A percentile compares a stretch with the other conserved stretches of the same genome.
These are phyloP conservation scores for Cariama cristata DNA, from an alignment of 2,113 vertebrate genomes.

Conservation along the genomic window DNA sequence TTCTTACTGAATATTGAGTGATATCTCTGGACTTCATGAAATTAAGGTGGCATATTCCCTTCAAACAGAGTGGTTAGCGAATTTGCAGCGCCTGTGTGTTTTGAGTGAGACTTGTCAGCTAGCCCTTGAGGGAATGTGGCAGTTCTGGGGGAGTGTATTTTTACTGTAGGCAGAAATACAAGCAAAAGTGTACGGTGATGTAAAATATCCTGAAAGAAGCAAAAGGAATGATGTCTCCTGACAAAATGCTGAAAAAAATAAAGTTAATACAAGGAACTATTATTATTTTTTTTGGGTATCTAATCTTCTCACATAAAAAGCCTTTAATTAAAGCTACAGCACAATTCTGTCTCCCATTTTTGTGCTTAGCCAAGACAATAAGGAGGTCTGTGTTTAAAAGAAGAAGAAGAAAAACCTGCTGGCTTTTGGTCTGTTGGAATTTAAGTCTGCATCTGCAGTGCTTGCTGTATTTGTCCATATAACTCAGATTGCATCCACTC, in stretches of 20 bases:
- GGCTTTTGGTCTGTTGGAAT: slow-evolving; percentile 24
- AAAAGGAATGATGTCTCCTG: not conserved
- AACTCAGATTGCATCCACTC: slow-evolving; percentile 8
- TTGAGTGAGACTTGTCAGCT: not conserved
- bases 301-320: not conserved
- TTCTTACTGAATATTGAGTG: not conserved
- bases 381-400: not conserved
- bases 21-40: not conserved
- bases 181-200: not conserved
- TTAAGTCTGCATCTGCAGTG: not conserved
- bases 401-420: not conserved
- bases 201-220: not conserved
- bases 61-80: not conserved
- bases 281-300: not conserved
- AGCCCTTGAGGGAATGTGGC: not conserved
- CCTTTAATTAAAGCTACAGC: not conserved
- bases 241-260: not conserved
- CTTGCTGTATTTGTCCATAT: not conserved
- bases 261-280: not conserved
- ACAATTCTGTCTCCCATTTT: not conserved
- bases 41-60: not conserved
- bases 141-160: not conserved
- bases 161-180: not conserved
- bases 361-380: not conserved
- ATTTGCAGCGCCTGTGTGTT: not conserved